Evolutionary conservation across 2,888 invertebrate species (phyloP), one percentile per base, ranked within the genome.

Genomic region (Ennomos erosarius): DNA sequence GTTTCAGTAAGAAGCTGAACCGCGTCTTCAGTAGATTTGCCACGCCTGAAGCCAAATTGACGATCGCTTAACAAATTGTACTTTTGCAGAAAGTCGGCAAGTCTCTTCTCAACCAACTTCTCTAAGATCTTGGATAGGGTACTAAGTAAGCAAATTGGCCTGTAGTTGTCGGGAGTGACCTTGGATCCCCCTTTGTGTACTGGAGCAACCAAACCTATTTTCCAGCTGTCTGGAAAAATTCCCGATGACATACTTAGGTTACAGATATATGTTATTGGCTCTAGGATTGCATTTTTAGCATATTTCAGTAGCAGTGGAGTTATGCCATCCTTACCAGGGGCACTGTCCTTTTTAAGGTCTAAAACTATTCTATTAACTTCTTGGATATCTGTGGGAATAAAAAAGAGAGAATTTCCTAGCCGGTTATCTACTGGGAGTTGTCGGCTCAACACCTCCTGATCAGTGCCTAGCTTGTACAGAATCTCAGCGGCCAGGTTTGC

Each of bases 111-210:
- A n/a, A n/a, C n/a, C n/a, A n/a, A n/a, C n/a, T n/a, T n/a, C n/a
- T n/a, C n/a, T n/a, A n/a, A n/a, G n/a, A n/a, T n/a, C n/a, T n/a
- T n/a, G n/a, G n/a, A n/a, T n/a, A n/a, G n/a, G n/a, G n/a, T n/a
- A n/a, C n/a, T n/a, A n/a, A n/a, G n/a, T n/a, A n/a, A n/a, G n/a
- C n/a, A n/a, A n/a, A n/a, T n/a, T n/a, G n/a, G n/a, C n/a, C n/a
- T n/a, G n/a, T n/a, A n/a, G n/a, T n/a, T n/a, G n/a, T n/a, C n/a
- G n/a, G n/a, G n/a, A n/a, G n/a, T n/a, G n/a, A n/a, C n/a, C n/a
- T n/a, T n/a, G n/a, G n/a, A n/a, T n/a, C n/a, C n/a, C 16, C 43
- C 8, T 43, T 43, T 43, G 43, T 43, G 43, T 43, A 43, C 10
- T 3, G 43, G 43, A 10, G n/a, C 9, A 10, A 43, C 43, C 3